Base-by-base conservation (phyloP, 2,888 invertebrate species). In the Mylabris sibirica region DNA sequence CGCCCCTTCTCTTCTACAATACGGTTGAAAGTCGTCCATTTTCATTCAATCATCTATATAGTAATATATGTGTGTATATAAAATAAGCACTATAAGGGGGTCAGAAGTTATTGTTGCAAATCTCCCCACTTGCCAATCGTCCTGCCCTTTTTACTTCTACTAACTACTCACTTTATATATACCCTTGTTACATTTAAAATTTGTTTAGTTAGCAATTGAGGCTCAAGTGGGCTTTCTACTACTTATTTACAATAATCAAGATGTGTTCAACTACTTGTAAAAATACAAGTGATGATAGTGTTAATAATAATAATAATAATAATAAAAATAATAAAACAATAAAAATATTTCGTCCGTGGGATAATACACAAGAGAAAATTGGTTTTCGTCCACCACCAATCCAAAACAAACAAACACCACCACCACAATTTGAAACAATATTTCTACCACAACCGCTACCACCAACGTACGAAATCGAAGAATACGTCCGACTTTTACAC, bases 401-500 rank as follows among this genome's bases (percentile, higher is more conserved):
- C n/a, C 6, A 20, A 53, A 35, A 24, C 64, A 62, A 22, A 26
- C 9, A 24, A 35, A 20, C 53, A 24, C 11, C 41, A 14, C 17
- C 14, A 63, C 34, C 6, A 20, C 14, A 49, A 53, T 53, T 57
- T 53, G 6, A 53, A 0, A 2, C 49, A 20, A 26, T 34, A 57
- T 22, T 22, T 53, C 44, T 82, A 70, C 79, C 3, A 70, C 78
- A 3, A 73, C 1, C 20, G 20, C 2, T 20, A 9, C 20, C 20
- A 11, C 49, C 49, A 49, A 11, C 24, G 11, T 83, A 89, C 77
- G 88, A 91, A 0, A 88, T 92, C 87, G 92, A 92, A 75, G 92
- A 92, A 80, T 92, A 92, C 79, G 90, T 90, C 0, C 87, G 92
- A 71, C 90, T 92, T 62, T 82, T 92, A 61, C 90, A 30, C 30